Percentiles rank a stretch among this genome's conserved stretches.
These are phyloP conservation scores for Ameiurus melas DNA, from an alignment of 2,113 vertebrate genomes.

Conservation along the genomic window DNA sequence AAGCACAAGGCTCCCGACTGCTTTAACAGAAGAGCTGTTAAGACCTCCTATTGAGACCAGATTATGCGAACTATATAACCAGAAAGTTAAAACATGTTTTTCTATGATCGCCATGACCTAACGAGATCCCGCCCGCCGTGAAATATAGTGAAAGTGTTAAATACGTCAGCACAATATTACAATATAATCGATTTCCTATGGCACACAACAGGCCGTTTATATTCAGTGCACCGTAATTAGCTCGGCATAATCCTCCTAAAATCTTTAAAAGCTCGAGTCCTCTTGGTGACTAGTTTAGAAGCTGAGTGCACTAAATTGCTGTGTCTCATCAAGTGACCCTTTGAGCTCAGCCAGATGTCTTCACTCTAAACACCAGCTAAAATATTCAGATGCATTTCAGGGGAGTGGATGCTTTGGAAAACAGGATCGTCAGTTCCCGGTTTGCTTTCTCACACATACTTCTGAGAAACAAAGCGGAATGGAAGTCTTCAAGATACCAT, in stretches of 20 bases:
- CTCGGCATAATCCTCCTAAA: not conserved
- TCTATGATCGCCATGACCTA: not conserved
- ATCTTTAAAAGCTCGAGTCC: not conserved
- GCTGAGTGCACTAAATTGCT: constrained; percentile 11
- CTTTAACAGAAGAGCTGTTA: constrained; percentile 31
- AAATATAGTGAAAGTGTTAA: not conserved
- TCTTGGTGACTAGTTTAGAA: constrained; percentile 8
- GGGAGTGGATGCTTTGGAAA: constrained; percentile 26
- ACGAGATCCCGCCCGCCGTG: not conserved
- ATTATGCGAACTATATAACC: not conserved
- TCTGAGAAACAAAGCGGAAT: constrained; percentile 50
- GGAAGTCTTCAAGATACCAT: constrained; percentile 48
- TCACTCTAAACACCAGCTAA: constrained; percentile 20
- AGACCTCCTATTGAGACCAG: constrained; percentile 8
- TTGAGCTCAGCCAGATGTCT: constrained; percentile 32
- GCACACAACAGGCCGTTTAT: not conserved
- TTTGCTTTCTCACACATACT: constrained; percentile 10
- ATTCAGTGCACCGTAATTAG: not conserved
- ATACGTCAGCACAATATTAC: not conserved
- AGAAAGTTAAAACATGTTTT: not conserved
- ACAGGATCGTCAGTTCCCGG: constrained; percentile 16
- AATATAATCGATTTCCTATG: not conserved
- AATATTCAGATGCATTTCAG: constrained; percentile 18
- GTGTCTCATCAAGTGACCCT: constrained; percentile 40
- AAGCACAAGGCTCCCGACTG: constrained; percentile 34